These are phyloP conservation scores for Brachionus calyciflorus DNA, from an alignment of 1,140 invertebrate genomes.

Conservation along the genomic window DNA sequence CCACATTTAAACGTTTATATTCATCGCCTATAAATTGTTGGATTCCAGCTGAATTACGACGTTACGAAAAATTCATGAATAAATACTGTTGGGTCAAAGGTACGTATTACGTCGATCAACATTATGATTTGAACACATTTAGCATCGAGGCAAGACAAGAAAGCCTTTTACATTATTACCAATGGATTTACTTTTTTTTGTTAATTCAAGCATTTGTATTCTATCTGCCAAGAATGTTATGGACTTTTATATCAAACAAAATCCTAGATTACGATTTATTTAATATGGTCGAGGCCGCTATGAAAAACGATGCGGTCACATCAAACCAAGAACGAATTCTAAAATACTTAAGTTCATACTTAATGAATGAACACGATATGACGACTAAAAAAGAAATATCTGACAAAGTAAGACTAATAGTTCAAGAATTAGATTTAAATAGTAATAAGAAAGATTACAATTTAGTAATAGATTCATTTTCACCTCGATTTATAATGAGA, in stretches of 20 bases:
- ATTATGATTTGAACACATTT: conserved; percentile 5
- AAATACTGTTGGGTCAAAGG: conserved; percentile 52
- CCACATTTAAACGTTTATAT: conserved; percentile 64
- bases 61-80: conserved; percentile 61
- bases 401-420: conserved; percentile 11
- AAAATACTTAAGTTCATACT: conserved; percentile 28
- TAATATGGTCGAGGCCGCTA: conserved; percentile 19
- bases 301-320: background rate
- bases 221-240: conserved; percentile 48
- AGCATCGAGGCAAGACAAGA: conserved; percentile 18
- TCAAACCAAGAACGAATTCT: background rate
- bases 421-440: background rate
- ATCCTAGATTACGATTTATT: conserved; percentile 41
- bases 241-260: conserved; percentile 28
- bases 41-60: conserved; percentile 59
- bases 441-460: background rate
- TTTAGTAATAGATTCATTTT: background rate
- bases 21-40: conserved; percentile 64
- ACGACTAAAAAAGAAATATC: background rate
- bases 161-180: conserved; percentile 41
- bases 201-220: conserved; percentile 48
- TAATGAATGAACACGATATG: background rate
- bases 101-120: conserved; percentile 49
- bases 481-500: conserved; percentile 14
- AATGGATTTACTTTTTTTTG: conserved; percentile 48